These are phyloP conservation scores for Rhegmatorhina hoffmannsi DNA, from an alignment of 2,113 vertebrate genomes.

Conservation along the genomic window DNA sequence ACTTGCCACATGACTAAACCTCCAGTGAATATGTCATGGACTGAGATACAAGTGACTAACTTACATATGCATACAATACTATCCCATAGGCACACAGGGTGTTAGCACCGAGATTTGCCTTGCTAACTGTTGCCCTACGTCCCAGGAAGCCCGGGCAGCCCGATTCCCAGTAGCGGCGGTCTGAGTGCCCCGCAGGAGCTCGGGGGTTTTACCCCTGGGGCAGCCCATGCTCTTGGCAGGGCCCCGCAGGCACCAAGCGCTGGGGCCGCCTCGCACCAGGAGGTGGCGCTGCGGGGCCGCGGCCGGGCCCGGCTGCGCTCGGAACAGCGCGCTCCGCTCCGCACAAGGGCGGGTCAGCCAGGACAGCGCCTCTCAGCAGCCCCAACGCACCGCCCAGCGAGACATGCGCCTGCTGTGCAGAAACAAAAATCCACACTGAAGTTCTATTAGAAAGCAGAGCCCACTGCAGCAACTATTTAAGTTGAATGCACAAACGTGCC, in stretches of 20 bases:
- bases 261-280: neutral
- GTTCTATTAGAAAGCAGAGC: neutral
- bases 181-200: neutral
- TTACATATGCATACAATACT: neutral
- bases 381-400: neutral
- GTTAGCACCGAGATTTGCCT: neutral
- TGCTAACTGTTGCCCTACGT: neutral
- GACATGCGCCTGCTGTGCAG: neutral
- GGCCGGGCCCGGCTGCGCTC: neutral
- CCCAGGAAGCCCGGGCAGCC: neutral
- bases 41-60: neutral
- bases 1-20: slow-evolving; percentile 13
- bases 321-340: neutral
- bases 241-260: neutral
- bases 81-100: neutral
- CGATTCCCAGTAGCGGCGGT: neutral
- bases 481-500: neutral
- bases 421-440: neutral
- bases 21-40: neutral
- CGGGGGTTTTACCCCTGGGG: neutral
- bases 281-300: slow-evolving; percentile 14
- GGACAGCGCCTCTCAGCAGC: neutral
- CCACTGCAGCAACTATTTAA: neutral
- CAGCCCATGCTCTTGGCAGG: neutral
- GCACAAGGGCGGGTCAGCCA: neutral